These are phyloP conservation scores for Coregonus ussuriensis DNA, from an alignment of 2,797 vertebrate species.

Conservation along the genomic window DNA sequence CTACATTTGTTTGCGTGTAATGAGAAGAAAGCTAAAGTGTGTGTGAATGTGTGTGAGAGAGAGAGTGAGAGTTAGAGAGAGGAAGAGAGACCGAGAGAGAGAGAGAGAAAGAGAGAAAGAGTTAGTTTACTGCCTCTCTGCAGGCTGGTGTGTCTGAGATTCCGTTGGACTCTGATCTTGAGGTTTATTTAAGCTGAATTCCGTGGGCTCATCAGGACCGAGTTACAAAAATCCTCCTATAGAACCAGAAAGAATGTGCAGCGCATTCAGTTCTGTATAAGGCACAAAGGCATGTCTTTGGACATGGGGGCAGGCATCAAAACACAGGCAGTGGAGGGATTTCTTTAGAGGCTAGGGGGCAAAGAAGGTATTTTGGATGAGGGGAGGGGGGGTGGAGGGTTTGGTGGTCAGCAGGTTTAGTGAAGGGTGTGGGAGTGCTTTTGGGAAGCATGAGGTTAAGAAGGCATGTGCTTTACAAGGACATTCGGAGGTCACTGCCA, in stretches of 20 bases:
- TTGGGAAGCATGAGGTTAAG: conserved; percentile 49
- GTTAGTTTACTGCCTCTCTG: conserved; percentile 60
- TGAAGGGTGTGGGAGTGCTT: conserved; percentile 46
- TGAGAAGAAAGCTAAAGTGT: neutral
- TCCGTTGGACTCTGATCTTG: conserved; percentile 72
- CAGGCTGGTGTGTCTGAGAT: conserved; percentile 45
- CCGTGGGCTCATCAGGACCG: conserved; percentile 76
- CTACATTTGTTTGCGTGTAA: conserved; percentile 17
- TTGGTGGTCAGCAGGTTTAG: conserved; percentile 32
- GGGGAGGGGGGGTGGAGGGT: conserved; percentile 44
- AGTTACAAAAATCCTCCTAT: conserved; percentile 79
- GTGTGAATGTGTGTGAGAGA: too few relatives aligned
- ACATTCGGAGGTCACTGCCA: neutral
- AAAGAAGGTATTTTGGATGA: conserved; percentile 70
- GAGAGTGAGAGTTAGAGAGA: neutral
- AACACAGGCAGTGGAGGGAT: conserved; percentile 76
- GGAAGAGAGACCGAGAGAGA: neutral
- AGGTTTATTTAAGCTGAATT: conserved; percentile 82
- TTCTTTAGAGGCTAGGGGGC: conserved; percentile 75
- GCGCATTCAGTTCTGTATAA: conserved; percentile 79
- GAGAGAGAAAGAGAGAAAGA: conserved; percentile 28
- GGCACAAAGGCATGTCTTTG: conserved; percentile 80
- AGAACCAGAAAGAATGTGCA: conserved; percentile 81
- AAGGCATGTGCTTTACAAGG: conserved; percentile 22
- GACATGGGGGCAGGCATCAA: conserved; percentile 76